Conservation (phyloP, 2,888 invertebrate genomes). For the Ramazzottius varieornatus region DNA sequence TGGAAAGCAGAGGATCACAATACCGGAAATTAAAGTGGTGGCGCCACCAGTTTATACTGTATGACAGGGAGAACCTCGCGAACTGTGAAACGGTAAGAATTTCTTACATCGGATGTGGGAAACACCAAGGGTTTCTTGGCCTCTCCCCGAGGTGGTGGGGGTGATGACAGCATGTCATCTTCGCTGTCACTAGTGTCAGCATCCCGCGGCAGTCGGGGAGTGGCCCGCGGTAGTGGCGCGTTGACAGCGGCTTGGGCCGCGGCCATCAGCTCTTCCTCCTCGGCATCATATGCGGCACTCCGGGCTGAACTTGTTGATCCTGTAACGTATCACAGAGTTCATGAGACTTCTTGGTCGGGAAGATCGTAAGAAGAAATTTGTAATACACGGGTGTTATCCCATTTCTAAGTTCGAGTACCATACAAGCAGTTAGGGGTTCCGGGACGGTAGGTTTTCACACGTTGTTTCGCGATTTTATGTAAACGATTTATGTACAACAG, state of each 20-base stretch:
- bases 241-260: not conserved
- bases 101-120: not conserved
- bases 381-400: no score
- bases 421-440: no score
- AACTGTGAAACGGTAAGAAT: no score
- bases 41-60: no score
- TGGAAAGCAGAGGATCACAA: not conserved
- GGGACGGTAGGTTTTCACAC: no score
- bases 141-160: not conserved
- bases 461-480: no score
- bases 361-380: no score
- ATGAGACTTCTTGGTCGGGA: no score
- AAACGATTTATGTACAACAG: no score
- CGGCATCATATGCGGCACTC: not conserved
- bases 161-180: not conserved
- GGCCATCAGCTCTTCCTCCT: conserved; percentile 2
- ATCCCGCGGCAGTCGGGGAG: not conserved
- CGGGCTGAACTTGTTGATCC: not conserved
- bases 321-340: no score
- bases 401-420: no score
- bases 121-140: not conserved
- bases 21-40: not conserved
- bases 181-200: not conserved
- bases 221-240: not conserved
- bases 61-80: no score